Evolutionary conservation across 37 sponge, comb jelly and placozoan species (phyloP), one percentile per base, ranked within the genome.

Genomic region (Beroe ovata): DNA sequence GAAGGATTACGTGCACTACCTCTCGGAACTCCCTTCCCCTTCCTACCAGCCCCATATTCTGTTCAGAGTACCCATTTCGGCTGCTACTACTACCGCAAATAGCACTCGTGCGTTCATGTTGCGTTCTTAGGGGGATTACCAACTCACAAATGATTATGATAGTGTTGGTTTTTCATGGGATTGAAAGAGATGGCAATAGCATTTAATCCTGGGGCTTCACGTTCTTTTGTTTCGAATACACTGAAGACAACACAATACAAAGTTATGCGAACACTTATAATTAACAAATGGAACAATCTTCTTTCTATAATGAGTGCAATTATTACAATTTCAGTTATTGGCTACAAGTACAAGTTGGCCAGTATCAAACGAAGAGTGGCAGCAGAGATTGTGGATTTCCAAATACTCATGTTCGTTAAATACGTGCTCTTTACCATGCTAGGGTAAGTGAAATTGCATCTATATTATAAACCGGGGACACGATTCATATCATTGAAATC

Each of bases 331-430:
- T 40, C 47, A 77, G 84, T 77, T 77, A 77, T 23, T 35, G 84
- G 84, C 21, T 77, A 77, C 84, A 77, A 42, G 54, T 77, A 77
- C 84, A 77, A 77, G 38, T 23, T 77, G 22, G 42, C 84, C 16
- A 77, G 47, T 40, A 42, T 77, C 8, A 77, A 77, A 40, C 42
- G 54, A 8, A 33, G 84, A 77, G 38, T 77, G 4, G 42, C 54
- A 8, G 84, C 84, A 11, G 84, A 77, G 84, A 77, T 77, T 6
- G 33, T 77, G 16, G 84, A 77, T 77, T 77, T 77, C 28, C 42
- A 77, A 19, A 77, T 77, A n/a, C 84, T 77, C 0, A 77, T 77
- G 84, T 42, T 77, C 84, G 54, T 77, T 20, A 77, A 77, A 40
- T 77, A 77, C 84, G 14, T 77, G 28, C 54, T 77, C 26, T 77